These are phyloP conservation scores for Argyresthia albistria DNA, from an alignment of 2,888 invertebrate species.

Conservation along the genomic window DNA sequence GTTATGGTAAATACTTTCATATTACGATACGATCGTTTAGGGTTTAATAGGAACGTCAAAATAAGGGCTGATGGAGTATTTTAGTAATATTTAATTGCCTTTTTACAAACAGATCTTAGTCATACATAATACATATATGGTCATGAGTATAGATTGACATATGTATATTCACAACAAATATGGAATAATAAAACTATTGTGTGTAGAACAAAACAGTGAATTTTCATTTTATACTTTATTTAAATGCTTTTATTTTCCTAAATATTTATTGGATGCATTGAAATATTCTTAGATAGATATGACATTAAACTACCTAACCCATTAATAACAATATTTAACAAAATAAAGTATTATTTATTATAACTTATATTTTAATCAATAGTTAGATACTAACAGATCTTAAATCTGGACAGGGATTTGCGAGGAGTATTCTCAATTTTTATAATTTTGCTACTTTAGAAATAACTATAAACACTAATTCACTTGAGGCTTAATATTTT, in stretches of 20 bases:
- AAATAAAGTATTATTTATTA: neutral
- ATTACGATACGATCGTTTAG: too few species aligned
- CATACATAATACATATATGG: too few species aligned
- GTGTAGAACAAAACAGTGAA: conserved; percentile 55
- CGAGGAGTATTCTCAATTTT: too few species aligned
- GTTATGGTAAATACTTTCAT: too few species aligned
- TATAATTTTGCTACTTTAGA: too few species aligned
- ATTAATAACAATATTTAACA: conserved; percentile 12
- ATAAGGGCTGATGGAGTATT: neutral
- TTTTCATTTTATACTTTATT: conserved; percentile 21
- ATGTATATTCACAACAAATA: too few species aligned
- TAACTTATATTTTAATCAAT: neutral
- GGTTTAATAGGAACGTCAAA: neutral
- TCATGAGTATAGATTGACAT: too few species aligned
- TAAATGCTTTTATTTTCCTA: conserved; percentile 29
- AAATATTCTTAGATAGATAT: conserved; percentile 8
- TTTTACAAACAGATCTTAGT: conserved; percentile 22
- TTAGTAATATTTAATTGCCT: neutral
- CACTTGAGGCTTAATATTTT: too few species aligned
- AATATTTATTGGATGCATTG: conserved; percentile 6
- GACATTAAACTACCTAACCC: conserved; percentile 10
- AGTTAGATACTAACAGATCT: neutral
- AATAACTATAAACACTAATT: too few species aligned
- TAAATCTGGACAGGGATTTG: neutral
- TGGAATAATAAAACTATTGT: conserved; percentile 11